Percentiles rank a stretch among this genome's conserved stretches.
Conservation (phyloP, 2,113 vertebrate species). For the Bubo bubo region DNA sequence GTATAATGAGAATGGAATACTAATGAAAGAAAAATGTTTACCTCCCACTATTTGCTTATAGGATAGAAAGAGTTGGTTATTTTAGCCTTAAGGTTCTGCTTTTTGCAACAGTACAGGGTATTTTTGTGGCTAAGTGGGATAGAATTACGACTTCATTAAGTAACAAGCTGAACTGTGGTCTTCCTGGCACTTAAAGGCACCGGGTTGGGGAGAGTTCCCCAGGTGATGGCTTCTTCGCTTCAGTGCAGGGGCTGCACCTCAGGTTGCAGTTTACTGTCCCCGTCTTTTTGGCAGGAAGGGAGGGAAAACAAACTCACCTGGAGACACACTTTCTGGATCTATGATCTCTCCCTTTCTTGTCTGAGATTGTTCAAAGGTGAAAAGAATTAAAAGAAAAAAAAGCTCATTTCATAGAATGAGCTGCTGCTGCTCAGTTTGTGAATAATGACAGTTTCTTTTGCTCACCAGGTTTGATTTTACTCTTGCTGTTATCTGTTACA, state of each 20-base stretch:
- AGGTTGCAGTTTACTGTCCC: not conserved
- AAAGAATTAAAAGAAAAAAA: not conserved
- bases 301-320: not conserved
- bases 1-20: not conserved
- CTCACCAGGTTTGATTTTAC: not conserved
- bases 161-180: not conserved
- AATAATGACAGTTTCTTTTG: not conserved
- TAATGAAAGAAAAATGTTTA: not conserved
- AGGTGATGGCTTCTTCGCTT: not conserved
- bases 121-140: not conserved
- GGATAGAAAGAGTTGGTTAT: not conserved
- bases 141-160: fast-evolving
- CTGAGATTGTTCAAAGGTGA: not conserved
- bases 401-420: not conserved
- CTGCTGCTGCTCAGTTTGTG: not conserved
- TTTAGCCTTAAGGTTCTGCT: not conserved
- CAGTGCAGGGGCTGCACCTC: not conserved
- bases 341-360: not conserved
- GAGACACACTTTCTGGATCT: not conserved
- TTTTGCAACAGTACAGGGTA: not conserved
- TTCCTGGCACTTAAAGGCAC: not conserved
- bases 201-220: not conserved
- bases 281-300: not conserved
- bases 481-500: not conserved
- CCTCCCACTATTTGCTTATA: not conserved